Evolutionary conservation across 2,113 vertebrate species (phyloP).

Genomic region (Melanocharis versteri): DNA sequence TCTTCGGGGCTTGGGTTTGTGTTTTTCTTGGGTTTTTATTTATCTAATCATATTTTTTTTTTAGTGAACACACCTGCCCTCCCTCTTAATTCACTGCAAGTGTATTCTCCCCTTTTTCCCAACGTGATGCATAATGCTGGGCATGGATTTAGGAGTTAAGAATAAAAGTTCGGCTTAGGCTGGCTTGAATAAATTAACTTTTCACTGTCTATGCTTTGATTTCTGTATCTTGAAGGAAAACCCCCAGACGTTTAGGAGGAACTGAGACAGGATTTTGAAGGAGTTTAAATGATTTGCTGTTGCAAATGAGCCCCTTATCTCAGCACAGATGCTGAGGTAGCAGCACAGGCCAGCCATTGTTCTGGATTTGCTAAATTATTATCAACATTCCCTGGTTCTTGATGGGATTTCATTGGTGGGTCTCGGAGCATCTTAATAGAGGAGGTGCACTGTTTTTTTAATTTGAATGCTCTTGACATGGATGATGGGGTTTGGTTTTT

Average conservation of each 20-base stretch:
- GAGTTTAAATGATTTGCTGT: background rate
- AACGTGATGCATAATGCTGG: fast-evolving
- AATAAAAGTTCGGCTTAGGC: background rate
- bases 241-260: background rate
- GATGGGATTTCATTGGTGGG: background rate
- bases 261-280: background rate
- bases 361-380: background rate
- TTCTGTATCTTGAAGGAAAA: background rate
- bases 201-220: background rate
- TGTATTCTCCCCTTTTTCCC: background rate
- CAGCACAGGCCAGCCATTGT: background rate
- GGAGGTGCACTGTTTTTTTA: background rate
- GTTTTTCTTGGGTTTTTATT: background rate
- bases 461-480: background rate
- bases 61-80: background rate
- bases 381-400: background rate
- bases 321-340: background rate
- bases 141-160: background rate
- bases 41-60: background rate
- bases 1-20: background rate
- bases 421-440: background rate
- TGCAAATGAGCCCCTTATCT: background rate
- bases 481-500: background rate
- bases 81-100: fast-evolving
- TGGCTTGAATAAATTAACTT: background rate